Percentiles rank a stretch among this genome's conserved stretches.
These are phyloP conservation scores for Teleogryllus occipitalis DNA, from an alignment of 1,140 invertebrate species.

Conservation along the genomic window DNA sequence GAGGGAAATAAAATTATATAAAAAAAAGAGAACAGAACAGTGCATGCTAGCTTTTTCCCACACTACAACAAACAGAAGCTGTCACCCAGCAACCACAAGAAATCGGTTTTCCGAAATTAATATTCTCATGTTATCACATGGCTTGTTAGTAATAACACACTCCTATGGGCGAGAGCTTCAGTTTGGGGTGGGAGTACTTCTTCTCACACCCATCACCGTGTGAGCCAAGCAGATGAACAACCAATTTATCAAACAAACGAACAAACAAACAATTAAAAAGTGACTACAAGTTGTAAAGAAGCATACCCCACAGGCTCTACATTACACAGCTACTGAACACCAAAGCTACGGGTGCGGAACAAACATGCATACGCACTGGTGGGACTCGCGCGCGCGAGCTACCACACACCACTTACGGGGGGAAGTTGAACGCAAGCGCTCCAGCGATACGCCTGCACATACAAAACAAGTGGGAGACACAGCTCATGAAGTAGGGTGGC, in stretches of 20 bases:
- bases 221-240: background rate
- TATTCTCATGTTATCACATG: too few relatives aligned
- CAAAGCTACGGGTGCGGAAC: background rate
- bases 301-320: background rate
- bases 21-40: background rate
- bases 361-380: background rate
- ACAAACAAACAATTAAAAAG: background rate
- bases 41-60: background rate
- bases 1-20: conserved; percentile 1
- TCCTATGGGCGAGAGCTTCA: too few relatives aligned
- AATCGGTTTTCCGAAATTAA: too few relatives aligned
- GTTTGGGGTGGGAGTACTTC: background rate
- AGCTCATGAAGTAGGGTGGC: too few relatives aligned
- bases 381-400: background rate
- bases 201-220: background rate
- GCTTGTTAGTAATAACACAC: too few relatives aligned
- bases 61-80: background rate
- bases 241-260: background rate
- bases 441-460: background rate
- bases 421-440: background rate
- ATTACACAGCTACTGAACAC: background rate
- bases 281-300: background rate
- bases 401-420: background rate
- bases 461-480: background rate
- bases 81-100: too few relatives aligned